Conservation (phyloP, 2,113 vertebrate species). For the Tapirus terrestris region DNA sequence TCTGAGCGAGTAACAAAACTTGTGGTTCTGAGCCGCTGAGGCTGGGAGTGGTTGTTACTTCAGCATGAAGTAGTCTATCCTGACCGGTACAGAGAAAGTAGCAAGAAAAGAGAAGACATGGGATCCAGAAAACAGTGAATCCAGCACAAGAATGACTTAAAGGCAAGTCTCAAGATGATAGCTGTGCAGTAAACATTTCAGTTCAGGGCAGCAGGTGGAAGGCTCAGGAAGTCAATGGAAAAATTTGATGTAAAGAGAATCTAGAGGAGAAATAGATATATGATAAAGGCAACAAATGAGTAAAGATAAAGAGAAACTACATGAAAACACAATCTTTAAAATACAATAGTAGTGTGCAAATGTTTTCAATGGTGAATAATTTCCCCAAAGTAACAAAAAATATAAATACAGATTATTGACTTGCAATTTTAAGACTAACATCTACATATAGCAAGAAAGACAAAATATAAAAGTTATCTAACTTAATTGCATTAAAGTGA, state of each 20-base stretch:
- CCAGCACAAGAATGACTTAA: neutral
- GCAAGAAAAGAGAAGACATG: neutral
- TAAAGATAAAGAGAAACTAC: neutral
- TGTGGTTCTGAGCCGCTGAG: neutral
- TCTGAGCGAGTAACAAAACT: neutral
- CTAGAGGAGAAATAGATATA: neutral
- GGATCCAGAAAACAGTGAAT: neutral
- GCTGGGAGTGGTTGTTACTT: neutral
- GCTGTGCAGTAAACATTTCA: neutral
- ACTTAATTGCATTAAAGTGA: neutral
- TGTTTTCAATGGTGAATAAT: neutral
- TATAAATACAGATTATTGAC: neutral
- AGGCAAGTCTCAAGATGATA: neutral
- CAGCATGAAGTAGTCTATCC: neutral
- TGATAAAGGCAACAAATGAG: neutral
- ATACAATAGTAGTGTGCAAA: neutral
- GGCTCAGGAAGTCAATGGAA: neutral
- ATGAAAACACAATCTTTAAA: neutral
- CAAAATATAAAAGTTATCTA: neutral
- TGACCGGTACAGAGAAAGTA: neutral
- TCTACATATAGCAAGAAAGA: neutral
- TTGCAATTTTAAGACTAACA: neutral
- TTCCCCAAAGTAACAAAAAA: neutral
- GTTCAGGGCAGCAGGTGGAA: neutral
- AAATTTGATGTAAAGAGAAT: neutral